Percentiles rank a stretch among this genome's conserved stretches.
These are phyloP conservation scores for Hydrolagus affinis DNA, from an alignment of 2,113 vertebrate species.

Conservation along the genomic window DNA sequence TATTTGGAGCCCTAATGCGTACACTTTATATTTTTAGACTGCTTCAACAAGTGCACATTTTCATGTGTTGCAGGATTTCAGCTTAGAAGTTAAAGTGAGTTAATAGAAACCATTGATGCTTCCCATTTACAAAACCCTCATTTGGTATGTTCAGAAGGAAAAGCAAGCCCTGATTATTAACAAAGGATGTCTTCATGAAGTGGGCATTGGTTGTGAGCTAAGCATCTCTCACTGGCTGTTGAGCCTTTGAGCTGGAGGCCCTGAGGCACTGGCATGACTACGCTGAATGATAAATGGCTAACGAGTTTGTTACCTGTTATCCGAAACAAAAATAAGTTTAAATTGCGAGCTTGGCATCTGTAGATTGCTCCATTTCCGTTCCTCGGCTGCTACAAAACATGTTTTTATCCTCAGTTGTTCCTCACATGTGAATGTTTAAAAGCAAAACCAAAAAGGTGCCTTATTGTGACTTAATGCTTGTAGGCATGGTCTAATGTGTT, in stretches of 20 bases:
- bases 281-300: neutral
- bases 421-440: neutral
- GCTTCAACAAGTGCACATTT: neutral
- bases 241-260: neutral
- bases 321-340: neutral
- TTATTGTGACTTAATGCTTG: neutral
- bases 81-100: neutral
- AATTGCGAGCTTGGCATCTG: neutral
- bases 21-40: neutral
- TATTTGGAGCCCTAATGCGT: neutral
- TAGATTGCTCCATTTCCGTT: neutral
- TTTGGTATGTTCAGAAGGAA: neutral
- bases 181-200: neutral
- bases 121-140: neutral
- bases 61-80: neutral
- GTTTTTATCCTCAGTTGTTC: neutral
- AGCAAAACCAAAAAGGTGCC: constrained; percentile 1
- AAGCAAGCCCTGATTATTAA: neutral
- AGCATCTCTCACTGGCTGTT: neutral
- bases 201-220: neutral
- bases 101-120: neutral
- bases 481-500: neutral
- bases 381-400: neutral
- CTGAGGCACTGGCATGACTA: neutral
- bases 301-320: neutral